Percentiles rank a stretch among this genome's conserved stretches.
Evolutionary conservation across 1,140 invertebrate species (phyloP).

Genomic region (Anastrepha ludens): DNA sequence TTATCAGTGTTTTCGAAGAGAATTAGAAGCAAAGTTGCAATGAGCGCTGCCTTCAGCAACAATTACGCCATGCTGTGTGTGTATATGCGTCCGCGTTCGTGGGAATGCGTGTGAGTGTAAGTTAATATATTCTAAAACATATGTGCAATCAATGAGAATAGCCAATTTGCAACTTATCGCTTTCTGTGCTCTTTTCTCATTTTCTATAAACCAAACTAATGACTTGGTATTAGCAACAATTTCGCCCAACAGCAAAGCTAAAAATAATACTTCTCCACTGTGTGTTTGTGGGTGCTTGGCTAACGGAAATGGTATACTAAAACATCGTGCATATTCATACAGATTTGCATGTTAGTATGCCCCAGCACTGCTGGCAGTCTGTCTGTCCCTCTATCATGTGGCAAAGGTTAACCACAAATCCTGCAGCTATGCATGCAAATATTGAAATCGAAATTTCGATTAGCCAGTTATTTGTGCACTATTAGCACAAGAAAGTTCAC

Average conservation of each 20-base stretch:
- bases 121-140: no score
- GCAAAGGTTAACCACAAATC: conserved; percentile 31
- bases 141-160: neutral
- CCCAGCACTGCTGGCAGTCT: neutral
- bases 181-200: neutral
- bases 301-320: no score
- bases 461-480: conserved; percentile 29
- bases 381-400: neutral
- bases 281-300: no score
- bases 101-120: neutral
- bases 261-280: neutral
- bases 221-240: neutral
- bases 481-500: neutral
- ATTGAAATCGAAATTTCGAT: conserved; percentile 47
- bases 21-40: conserved; percentile 30
- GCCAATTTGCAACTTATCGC: neutral
- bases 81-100: no score
- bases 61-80: neutral
- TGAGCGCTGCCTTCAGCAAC: neutral
- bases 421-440: conserved; percentile 31
- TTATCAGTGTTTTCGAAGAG: neutral
- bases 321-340: no score
- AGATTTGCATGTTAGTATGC: neutral
- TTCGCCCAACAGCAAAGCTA: neutral
- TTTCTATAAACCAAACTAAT: neutral